Conservation (phyloP, 2,888 invertebrate species). For the Drosophila hamatofila region DNA sequence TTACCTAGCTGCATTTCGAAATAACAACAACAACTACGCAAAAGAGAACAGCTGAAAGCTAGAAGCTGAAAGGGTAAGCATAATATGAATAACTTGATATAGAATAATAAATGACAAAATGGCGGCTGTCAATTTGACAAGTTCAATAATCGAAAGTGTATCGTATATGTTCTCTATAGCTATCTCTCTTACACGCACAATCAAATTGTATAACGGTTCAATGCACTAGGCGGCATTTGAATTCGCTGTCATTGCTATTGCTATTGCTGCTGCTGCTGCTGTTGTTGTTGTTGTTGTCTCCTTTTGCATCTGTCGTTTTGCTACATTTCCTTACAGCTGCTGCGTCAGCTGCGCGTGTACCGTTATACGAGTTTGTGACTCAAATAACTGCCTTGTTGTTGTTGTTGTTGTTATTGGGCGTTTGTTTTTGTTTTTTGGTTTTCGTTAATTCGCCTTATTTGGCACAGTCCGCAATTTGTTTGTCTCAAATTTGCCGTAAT, state of each 20-base stretch:
- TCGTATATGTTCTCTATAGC: conserved; percentile 33
- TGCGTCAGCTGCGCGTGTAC: conserved; percentile 59
- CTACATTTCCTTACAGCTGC: conserved; percentile 61
- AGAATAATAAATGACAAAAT: conserved; percentile 31
- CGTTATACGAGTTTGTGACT: conserved; percentile 74
- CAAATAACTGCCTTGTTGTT: conserved; percentile 51
- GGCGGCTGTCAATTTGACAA: conserved; percentile 55
- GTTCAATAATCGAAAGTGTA: conserved; percentile 74
- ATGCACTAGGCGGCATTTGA: conserved; percentile 53
- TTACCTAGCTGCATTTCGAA: conserved; percentile 49
- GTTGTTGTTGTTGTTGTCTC: conserved; percentile 41
- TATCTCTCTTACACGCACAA: conserved; percentile 33
- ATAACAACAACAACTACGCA: conserved; percentile 40
- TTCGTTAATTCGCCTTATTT: conserved; percentile 62
- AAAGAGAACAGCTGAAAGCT: conserved; percentile 9
- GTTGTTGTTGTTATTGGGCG: conserved; percentile 21
- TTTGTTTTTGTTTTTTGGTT: conserved; percentile 9
- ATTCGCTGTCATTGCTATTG: background rate
- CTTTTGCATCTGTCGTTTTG: conserved; percentile 36
- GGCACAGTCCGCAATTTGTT: conserved; percentile 69
- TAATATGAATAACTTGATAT: conserved; percentile 6
- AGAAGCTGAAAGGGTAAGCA: conserved; percentile 34
- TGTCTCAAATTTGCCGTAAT: conserved; percentile 75
- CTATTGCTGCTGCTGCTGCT: background rate
- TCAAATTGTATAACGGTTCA: conserved; percentile 64